Base-by-base conservation (phyloP, 2,113 vertebrate genomes). In the Alligator sinensis region DNA sequence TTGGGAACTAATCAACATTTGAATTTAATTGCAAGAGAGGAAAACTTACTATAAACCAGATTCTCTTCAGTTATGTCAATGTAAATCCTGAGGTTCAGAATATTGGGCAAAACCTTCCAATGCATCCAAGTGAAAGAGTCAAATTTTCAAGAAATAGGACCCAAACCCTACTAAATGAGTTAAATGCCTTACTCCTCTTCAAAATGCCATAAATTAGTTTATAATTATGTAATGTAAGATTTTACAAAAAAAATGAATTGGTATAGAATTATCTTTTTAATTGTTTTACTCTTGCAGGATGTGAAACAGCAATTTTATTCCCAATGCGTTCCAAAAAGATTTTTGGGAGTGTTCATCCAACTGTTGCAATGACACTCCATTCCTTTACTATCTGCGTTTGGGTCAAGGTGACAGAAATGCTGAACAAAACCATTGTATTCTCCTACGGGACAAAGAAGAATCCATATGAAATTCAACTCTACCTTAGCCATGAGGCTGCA, bases 311-410 rank as follows among this genome's bases (percentile, higher is more conserved):
- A 0, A 96, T 99, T 60, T 98, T 99, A 87, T 99, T 99, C 96
- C 99, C 99, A 22, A 99, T 99, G 99, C 98, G 99, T 34, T 99
- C 99, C 2, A 98, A 97, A 75, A 98, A 98, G 94, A 99, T 99
- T 89, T 99, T 98, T 87, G 98, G 98, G 63, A 98, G 98, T 0
- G 98, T 99, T 61, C 97, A 98, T 28, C 98, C 99, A 0, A 96
- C 97, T 1, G 93, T 82, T 15, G 96, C 96, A 0, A 98, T 99
- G 97, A 87, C 87, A 38, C 95, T 99, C 30, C 89, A 74, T 38
- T 96, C 98, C 87, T 99, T 99, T 63, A 99, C 98, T 2, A 96
- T 98, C 81, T 99, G 99, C 90, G 91, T 99, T 91, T 99, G 99
- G 99, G 97, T 98, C 87, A 99, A 98, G 97, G 98, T 98, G 27